These are phyloP conservation scores for Drosophila trapezifrons DNA, from an alignment of 1,140 invertebrate genomes.

Conservation along the genomic window DNA sequence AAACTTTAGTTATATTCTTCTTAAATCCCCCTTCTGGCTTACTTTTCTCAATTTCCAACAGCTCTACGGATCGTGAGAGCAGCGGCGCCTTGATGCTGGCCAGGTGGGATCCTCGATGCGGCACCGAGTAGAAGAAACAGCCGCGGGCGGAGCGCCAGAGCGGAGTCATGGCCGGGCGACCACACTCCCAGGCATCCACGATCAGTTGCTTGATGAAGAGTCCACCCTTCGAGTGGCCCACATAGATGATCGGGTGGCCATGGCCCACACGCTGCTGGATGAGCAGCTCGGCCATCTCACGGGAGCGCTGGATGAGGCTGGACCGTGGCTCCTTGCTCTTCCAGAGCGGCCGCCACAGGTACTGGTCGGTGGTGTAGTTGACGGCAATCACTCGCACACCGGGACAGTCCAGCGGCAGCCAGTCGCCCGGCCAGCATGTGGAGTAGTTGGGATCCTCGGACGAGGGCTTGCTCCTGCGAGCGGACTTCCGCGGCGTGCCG, in stretches of 20 bases:
- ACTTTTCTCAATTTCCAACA: conserved; percentile 87
- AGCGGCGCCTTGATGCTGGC: conserved; percentile 88
- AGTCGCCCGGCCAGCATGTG: conserved; percentile 89
- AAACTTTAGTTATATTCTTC: not conserved
- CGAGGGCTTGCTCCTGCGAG: conserved; percentile 59
- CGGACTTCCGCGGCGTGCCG: conserved; percentile 25
- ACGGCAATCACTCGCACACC: conserved; percentile 88
- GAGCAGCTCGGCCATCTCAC: conserved; percentile 88
- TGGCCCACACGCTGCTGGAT: conserved; percentile 86
- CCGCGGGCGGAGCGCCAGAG: conserved; percentile 86
- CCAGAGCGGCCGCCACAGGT: conserved; percentile 89
- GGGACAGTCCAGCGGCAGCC: conserved; percentile 88
- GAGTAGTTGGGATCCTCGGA: conserved; percentile 85
- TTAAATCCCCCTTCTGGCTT: conserved; percentile 41
- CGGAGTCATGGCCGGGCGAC: conserved; percentile 67
- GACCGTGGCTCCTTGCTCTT: conserved; percentile 87
- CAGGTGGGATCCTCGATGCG: conserved; percentile 88
- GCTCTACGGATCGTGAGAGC: conserved; percentile 87
- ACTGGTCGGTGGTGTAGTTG: conserved; percentile 89
- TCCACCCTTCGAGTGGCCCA: conserved; percentile 90
- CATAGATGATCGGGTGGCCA: conserved; percentile 88
- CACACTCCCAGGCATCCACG: conserved; percentile 85
- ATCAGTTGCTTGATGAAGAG: conserved; percentile 90
- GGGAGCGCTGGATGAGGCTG: conserved; percentile 86
- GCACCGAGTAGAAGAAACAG: conserved; percentile 90